Percentiles rank a stretch among this genome's conserved stretches.
These are phyloP conservation scores for Cepaea nemoralis DNA, from an alignment of 1,140 invertebrate species.

Conservation along the genomic window DNA sequence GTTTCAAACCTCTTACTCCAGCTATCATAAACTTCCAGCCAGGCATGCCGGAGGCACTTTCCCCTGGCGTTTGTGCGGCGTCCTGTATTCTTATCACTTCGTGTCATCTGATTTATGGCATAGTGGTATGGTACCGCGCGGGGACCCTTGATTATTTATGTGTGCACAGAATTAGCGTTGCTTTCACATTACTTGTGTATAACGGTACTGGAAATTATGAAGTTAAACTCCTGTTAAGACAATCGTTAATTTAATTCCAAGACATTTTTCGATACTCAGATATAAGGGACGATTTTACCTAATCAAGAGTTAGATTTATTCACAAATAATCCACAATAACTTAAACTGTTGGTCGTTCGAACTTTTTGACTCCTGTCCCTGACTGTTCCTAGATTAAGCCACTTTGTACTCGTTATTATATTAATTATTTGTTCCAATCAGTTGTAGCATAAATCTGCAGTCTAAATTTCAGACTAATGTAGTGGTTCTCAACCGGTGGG, in stretches of 20 bases:
- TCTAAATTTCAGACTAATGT: too few relatives aligned
- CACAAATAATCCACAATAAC: too few relatives aligned
- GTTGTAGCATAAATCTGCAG: too few relatives aligned
- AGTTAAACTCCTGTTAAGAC: neutral
- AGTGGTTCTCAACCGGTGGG: too few relatives aligned
- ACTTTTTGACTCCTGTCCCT: too few relatives aligned
- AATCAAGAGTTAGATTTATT: too few relatives aligned
- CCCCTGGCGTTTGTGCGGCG: neutral
- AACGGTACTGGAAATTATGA: neutral
- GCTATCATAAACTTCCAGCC: neutral
- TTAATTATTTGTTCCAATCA: too few relatives aligned
- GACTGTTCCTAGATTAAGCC: too few relatives aligned
- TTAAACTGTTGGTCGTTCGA: too few relatives aligned
- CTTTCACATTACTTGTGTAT: neutral
- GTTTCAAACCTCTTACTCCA: neutral
- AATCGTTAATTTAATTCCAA: neutral
- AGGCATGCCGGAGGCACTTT: too few relatives aligned
- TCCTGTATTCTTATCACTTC: neutral
- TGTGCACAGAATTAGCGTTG: neutral
- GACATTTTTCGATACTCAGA: constrained; percentile 24
- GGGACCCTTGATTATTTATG: neutral
- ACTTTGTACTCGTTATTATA: too few relatives aligned
- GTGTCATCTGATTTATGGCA: neutral
- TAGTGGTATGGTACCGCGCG: neutral
- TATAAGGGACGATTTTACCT: too few relatives aligned